Conservation (phyloP, 2,113 vertebrate genomes). For the Oncorhynchus kisutch region DNA sequence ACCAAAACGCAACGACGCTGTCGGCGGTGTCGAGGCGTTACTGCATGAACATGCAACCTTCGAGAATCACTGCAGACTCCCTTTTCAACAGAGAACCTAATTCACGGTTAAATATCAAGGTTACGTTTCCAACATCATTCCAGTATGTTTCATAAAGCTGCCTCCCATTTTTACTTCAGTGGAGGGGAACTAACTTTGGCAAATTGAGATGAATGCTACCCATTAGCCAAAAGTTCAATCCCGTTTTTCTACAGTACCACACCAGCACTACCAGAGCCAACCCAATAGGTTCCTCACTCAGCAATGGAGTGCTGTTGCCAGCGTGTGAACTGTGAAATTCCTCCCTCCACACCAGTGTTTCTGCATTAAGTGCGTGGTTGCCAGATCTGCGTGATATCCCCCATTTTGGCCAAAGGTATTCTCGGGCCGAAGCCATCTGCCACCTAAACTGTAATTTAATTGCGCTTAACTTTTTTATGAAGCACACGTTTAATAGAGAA, state of each 20-base stretch:
- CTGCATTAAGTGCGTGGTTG: conserved; percentile 26
- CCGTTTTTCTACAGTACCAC: not conserved
- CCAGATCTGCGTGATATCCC: conserved; percentile 26
- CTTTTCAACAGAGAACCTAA: not conserved
- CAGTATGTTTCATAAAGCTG: not conserved
- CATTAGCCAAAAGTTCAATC: not conserved
- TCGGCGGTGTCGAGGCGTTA: too few relatives aligned
- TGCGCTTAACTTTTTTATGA: conserved; percentile 65
- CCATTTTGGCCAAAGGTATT: not conserved
- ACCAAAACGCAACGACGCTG: too few relatives aligned
- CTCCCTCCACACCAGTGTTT: not conserved
- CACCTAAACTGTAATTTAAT: conserved; percentile 69
- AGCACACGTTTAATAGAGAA: conserved; percentile 61
- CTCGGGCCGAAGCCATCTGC: conserved; percentile 46
- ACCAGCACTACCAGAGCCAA: not conserved
- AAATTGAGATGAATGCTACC: conserved; percentile 15
- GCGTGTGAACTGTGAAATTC: conserved; percentile 13
- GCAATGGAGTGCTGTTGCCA: conserved; percentile 1
- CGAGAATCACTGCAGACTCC: too few relatives aligned
- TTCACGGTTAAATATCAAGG: conserved; percentile 7
- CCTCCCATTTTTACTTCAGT: not conserved
- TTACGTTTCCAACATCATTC: conserved; percentile 4
- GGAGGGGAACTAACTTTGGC: not conserved
- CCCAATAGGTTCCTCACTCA: not conserved
- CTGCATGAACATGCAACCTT: too few relatives aligned